Conservation (phyloP, 2,888 invertebrate species). For the Drosophila picticornis region DNA sequence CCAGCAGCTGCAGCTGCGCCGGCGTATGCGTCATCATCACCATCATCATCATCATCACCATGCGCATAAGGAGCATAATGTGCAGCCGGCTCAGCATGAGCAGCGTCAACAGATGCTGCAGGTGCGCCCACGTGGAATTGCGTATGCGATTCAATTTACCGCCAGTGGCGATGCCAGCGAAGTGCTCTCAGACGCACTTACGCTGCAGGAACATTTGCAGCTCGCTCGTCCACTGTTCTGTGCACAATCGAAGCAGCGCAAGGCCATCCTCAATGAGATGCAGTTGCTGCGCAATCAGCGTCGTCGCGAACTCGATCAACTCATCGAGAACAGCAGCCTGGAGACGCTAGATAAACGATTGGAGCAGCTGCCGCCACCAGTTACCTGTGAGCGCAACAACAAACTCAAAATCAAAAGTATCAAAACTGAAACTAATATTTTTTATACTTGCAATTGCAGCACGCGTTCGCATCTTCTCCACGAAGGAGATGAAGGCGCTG, state of each 20-base stretch:
- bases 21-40: constrained; percentile 13
- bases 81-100: not conserved
- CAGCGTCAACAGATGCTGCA: constrained; percentile 61
- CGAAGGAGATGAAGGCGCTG: constrained; percentile 87
- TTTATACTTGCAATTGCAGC: constrained; percentile 71
- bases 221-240: constrained; percentile 90
- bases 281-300: constrained; percentile 80
- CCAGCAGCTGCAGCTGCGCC: constrained; percentile 21
- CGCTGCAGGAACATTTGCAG: constrained; percentile 90
- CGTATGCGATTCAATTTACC: constrained; percentile 82
- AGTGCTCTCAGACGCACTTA: constrained; percentile 62
- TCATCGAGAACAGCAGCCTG: constrained; percentile 75
- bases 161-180: constrained; percentile 18
- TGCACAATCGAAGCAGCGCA: constrained; percentile 85
- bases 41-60: constrained; percentile 7
- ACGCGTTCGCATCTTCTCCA: constrained; percentile 86
- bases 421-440: constrained; percentile 15
- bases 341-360: constrained; percentile 79
- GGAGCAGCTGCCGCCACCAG: constrained; percentile 83
- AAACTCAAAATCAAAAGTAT: not conserved
- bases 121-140: constrained; percentile 80
- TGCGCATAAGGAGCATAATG: not conserved
- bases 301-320: constrained; percentile 77
- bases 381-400: constrained; percentile 76
- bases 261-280: constrained; percentile 81